Evolutionary conservation across 2,888 invertebrate genomes (phyloP).

Genomic region (Chrysodeixis includens): DNA sequence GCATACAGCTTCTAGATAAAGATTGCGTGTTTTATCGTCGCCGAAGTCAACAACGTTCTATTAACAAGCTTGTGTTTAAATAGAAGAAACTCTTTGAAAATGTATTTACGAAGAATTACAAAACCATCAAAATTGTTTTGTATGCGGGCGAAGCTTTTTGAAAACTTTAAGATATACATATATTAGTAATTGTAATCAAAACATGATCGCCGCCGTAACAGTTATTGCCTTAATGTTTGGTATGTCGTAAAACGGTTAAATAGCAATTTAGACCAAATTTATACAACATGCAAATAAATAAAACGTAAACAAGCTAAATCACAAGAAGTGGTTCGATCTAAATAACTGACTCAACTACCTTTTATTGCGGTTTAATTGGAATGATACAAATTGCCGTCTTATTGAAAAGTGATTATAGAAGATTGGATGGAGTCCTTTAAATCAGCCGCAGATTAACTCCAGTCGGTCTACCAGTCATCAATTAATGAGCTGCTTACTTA

Average conservation of each 20-base stretch:
- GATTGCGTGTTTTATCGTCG: slow-evolving; percentile 65
- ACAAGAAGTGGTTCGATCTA: slow-evolving; percentile 20
- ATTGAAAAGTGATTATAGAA: slow-evolving; percentile 44
- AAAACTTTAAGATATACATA: background rate
- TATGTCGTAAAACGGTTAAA: too few species aligned
- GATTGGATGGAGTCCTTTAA: slow-evolving; percentile 55
- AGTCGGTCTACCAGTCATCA: slow-evolving; percentile 54
- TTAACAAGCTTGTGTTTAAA: slow-evolving; percentile 28
- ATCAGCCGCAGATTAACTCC: slow-evolving; percentile 53
- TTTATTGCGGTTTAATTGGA: slow-evolving; percentile 40
- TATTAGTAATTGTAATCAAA: too few species aligned
- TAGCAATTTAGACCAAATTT: background rate
- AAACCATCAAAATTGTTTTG: background rate
- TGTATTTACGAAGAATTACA: background rate
- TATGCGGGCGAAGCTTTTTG: background rate
- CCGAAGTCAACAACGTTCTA: slow-evolving; percentile 49
- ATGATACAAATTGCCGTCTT: slow-evolving; percentile 44
- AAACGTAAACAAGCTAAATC: background rate
- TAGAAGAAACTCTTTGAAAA: slow-evolving; percentile 17
- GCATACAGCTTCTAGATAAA: slow-evolving; percentile 65
- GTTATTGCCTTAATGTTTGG: too few species aligned
- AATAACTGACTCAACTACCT: slow-evolving; percentile 15
- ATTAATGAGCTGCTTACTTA: slow-evolving; percentile 67
- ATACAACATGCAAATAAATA: background rate
- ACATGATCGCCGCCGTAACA: too few species aligned